These are phyloP conservation scores for Acestrorhynchus altus DNA, from an alignment of 2,797 vertebrate genomes.

Conservation along the genomic window DNA sequence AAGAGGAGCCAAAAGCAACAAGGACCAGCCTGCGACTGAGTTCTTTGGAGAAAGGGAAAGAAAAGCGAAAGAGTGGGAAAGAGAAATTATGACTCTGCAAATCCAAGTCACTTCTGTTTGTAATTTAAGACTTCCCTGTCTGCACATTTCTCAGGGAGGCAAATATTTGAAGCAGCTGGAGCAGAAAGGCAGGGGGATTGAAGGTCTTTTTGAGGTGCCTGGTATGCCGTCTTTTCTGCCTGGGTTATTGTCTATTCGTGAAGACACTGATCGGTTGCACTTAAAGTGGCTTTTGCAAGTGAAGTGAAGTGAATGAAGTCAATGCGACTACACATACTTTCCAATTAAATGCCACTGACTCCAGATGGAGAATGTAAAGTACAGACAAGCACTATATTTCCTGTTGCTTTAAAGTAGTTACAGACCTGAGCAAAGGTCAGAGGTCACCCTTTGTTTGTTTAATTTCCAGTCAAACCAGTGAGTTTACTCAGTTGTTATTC, in stretches of 20 bases:
- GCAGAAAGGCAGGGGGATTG: conserved; percentile 1
- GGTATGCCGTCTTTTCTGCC: not conserved
- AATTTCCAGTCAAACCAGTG: too few species aligned
- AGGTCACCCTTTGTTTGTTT: too few species aligned
- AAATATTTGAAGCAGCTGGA: conserved; percentile 63
- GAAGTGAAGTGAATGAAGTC: not conserved
- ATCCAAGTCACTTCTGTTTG: conserved; percentile 58
- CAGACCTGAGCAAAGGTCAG: too few species aligned
- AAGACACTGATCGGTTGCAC: not conserved
- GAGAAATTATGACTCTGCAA: conserved; percentile 60
- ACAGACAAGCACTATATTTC: not conserved
- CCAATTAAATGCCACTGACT: not conserved
- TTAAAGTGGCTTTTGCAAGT: conserved; percentile 12
- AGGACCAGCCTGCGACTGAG: conserved; percentile 34
- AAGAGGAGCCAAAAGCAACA: conserved; percentile 40
- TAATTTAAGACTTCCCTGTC: conserved; percentile 69
- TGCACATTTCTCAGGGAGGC: conserved; percentile 47
- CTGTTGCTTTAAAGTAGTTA: too few species aligned
- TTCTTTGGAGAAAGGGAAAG: conserved; percentile 33
- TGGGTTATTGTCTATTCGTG: not conserved
- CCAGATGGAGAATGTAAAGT: conserved; percentile 1
- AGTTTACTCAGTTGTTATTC: too few species aligned
- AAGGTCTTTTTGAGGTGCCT: conserved; percentile 20
- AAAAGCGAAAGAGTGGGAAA: conserved; percentile 34
- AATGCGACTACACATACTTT: not conserved